Evolutionary conservation across 2,888 invertebrate genomes (phyloP), one percentile per base, ranked within the genome.

Genomic region (Odontocolon sp.): DNA sequence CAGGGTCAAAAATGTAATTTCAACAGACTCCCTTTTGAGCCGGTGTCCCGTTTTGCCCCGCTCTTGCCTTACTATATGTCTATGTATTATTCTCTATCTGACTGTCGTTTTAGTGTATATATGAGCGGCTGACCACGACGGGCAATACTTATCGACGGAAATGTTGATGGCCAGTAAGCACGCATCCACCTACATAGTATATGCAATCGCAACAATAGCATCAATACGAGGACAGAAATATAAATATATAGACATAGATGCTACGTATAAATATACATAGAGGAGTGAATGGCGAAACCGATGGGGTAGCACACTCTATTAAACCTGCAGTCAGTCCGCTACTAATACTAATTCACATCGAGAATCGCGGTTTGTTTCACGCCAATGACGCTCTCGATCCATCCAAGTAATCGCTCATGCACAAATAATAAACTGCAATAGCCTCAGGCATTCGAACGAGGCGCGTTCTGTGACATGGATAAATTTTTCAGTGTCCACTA

Each of bases 101-200:
- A 70, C 59, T 40, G 56, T 56, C 47, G n/a, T n/a, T n/a, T n/a
- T n/a, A n/a, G n/a, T 36, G 31, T 67, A 40, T 68, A 54, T 26
- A 38, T 28, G 31, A 28, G 42, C 57, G 47, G n/a, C n/a, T n/a
- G n/a, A n/a, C n/a, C n/a, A n/a, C n/a, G n/a, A n/a, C n/a, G n/a
- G 63, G 64, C 69, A 42, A 64, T 79, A 80, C 78, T 81, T 79
- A 81, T 79, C 77, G 78, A 78, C 63, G 70, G 61, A 76, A 75
- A 79, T 67, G 71, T 59, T 79, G 80, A 81, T 81, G 81, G 69
- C 80, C 75, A 52, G 67, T 63, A 42, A 66, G 78, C 81, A 81
- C 81, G 81, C 81, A 81, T 72, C 57, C 31, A 11, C 57, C n/a
- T 18, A 31, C 31, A 57, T 45, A 11, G n/a, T 47, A 64, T 54